phyloP scores from a whole-genome alignment of 2,888 invertebrate species.

The Scaptodrosophila latifasciaeformis region DNA sequence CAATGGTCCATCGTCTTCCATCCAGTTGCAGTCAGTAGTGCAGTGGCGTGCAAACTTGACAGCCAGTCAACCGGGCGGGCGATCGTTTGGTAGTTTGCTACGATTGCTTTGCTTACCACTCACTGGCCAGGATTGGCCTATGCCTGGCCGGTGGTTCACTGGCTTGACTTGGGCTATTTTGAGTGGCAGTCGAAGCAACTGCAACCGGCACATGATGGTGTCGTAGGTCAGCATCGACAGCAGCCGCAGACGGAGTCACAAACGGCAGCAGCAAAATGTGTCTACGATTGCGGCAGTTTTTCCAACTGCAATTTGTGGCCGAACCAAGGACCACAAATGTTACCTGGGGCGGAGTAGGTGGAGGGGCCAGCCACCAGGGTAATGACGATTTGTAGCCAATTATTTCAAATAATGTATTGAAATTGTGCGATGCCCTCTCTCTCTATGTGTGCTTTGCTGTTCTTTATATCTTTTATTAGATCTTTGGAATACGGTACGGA shows the following conservation, averaged over 20 bases:
- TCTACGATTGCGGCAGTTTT: slow-evolving; percentile 52
- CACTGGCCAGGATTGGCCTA: not conserved
- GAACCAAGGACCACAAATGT: too few species aligned
- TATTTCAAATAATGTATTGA: slow-evolving; percentile 71
- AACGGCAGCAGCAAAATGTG: slow-evolving; percentile 36
- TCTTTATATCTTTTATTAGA: too few species aligned
- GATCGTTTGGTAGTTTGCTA: too few species aligned
- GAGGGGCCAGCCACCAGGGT: slow-evolving; percentile 29
- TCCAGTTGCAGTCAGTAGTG: not conserved
- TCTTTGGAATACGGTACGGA: too few species aligned
- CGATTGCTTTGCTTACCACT: too few species aligned
- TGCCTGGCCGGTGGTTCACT: not conserved
- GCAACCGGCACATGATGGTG: slow-evolving; percentile 53
- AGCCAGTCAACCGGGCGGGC: slow-evolving; percentile 20
- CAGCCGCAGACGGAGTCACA: slow-evolving; percentile 22
- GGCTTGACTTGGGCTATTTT: not conserved
- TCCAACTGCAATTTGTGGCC: slow-evolving; percentile 70
- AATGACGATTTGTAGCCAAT: slow-evolving; percentile 73
- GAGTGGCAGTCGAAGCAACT: not conserved
- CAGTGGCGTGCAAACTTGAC: slow-evolving; percentile 34
- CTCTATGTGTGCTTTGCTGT: slow-evolving; percentile 41
- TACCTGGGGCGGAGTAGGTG: slow-evolving; percentile 37
- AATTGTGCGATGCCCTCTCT: slow-evolving; percentile 55
- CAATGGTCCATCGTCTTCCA: not conserved
- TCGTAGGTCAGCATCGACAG: slow-evolving; percentile 54